A percentile compares a stretch with the other conserved stretches of the same genome.
These are phyloP conservation scores for Polydrusus cervinus DNA, from an alignment of 2,888 invertebrate species.

Conservation along the genomic window DNA sequence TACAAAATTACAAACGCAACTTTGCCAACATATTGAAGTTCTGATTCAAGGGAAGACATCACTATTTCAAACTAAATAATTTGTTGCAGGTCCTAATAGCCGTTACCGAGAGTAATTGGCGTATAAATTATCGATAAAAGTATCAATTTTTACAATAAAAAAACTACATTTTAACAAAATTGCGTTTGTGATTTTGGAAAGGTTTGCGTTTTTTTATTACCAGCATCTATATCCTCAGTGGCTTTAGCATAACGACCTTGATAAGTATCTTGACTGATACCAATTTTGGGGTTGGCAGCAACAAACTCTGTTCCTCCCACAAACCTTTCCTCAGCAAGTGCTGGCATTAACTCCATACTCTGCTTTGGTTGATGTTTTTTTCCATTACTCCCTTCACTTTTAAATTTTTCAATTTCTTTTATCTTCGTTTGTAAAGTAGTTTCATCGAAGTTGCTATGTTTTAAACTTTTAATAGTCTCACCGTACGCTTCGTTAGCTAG, in stretches of 20 bases:
- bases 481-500: conserved; percentile 80
- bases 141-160: no score
- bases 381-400: conserved; percentile 61
- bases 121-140: no score
- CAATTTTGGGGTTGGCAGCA: conserved; percentile 78
- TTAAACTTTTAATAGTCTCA: conserved; percentile 79
- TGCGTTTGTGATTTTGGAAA: no score
- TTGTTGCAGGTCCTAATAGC: no score
- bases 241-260: conserved; percentile 86
- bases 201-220: conserved; percentile 28
- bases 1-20: no score
- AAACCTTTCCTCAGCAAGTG: conserved; percentile 72
- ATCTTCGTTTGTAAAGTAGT: conserved; percentile 67
- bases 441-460: conserved; percentile 77
- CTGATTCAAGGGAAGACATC: no score
- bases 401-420: conserved; percentile 60
- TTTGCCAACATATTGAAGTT: no score
- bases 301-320: conserved; percentile 68
- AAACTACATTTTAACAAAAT: no score
- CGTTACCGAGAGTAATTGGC: no score
- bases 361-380: conserved; percentile 76
- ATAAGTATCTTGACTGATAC: conserved; percentile 76
- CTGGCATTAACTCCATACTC: conserved; percentile 73
- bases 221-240: conserved; percentile 79
- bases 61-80: no score